Evolutionary conservation across 2,888 invertebrate species (phyloP), one percentile per base, ranked within the genome.

Genomic region (Emmelina monodactyla): DNA sequence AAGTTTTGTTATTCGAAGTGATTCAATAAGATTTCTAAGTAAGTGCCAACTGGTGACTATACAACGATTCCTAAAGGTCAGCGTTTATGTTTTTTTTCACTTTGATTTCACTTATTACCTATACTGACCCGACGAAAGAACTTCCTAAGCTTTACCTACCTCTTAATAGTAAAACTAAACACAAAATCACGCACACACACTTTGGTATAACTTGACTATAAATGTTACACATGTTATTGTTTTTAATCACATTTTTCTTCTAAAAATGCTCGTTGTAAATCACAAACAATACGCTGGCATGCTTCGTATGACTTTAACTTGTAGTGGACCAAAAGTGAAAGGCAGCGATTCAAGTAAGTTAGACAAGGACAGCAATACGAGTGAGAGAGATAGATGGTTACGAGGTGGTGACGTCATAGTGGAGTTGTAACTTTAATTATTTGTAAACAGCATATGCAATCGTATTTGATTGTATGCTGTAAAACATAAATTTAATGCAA

Each of bases 201-300:
- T 73, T 76, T 72, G 73, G 72, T 51, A 62, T 53, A 42, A 53
- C 47, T 52, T 62, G 61, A 72, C 67, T 65, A 65, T 46, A 41
- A 49, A 37, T 32, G 38, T 42, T 56, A 47, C 51, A 58, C 64
- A 60, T 64, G 55, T 55, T 29, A 5, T 7, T 50, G 25, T 39
- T 40, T 32, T 28, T 28, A 22, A 33, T 42, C 34, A 51, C 50
- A 51, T 29, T 29, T 11, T 29, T 14, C 54, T 34, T 41, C 44
- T 46, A 42, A 34, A 42, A 39, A 22, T 36, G 28, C 25, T 40
- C 38, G 32, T 37, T 22, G 3, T 11, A 25, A 25, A 25, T 25
- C 19, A 9, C 19, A 19, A 5, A 11, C n/a, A 7, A 25, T 11
- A 19, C 9, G 3, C 25, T 9, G 11, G 6, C 25, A 25, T 25